A percentile compares a stretch with the other conserved stretches of the same genome.
These are phyloP conservation scores for Tinea semifulvella DNA, from an alignment of 2,888 invertebrate genomes.

Conservation along the genomic window DNA sequence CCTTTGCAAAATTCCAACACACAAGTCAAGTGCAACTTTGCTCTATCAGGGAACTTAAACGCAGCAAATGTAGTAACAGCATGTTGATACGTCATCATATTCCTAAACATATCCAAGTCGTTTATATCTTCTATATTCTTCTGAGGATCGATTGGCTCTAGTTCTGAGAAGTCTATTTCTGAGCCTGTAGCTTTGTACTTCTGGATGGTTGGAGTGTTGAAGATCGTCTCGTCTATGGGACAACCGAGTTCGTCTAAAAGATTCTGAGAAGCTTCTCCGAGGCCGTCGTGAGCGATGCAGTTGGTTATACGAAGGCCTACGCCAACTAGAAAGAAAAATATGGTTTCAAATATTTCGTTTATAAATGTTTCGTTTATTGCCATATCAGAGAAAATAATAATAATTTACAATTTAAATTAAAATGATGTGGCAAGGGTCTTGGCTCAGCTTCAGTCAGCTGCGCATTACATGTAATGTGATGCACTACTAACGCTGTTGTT, in stretches of 20 bases:
- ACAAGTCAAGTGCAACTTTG: conserved; percentile 80
- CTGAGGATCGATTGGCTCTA: conserved; percentile 39
- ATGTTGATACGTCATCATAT: conserved; percentile 61
- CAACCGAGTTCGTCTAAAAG: conserved; percentile 79
- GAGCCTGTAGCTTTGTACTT: conserved; percentile 42
- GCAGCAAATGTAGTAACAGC: conserved; percentile 76
- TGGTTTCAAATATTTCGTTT: no score
- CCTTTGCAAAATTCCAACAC: conserved; percentile 79
- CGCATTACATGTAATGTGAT: no score
- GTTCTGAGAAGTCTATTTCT: conserved; percentile 47
- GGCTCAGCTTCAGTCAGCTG: no score
- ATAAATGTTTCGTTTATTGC: no score
- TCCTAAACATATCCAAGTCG: conserved; percentile 48
- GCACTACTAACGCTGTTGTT: no score
- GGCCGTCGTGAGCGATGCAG: conserved; percentile 81
- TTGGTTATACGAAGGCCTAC: conserved; percentile 79
- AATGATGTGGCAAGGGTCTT: no score
- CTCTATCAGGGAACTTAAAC: conserved; percentile 84
- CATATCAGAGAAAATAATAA: no score
- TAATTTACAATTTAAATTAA: no score
- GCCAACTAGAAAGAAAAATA: conserved; percentile 59
- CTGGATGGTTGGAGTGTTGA: conserved; percentile 61
- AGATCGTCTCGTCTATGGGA: conserved; percentile 73
- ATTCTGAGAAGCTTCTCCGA: conserved; percentile 78
- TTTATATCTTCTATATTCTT: conserved; percentile 38